These are phyloP conservation scores for Holcopasites calliopsidis DNA, from an alignment of 1,140 invertebrate species.

Conservation along the genomic window DNA sequence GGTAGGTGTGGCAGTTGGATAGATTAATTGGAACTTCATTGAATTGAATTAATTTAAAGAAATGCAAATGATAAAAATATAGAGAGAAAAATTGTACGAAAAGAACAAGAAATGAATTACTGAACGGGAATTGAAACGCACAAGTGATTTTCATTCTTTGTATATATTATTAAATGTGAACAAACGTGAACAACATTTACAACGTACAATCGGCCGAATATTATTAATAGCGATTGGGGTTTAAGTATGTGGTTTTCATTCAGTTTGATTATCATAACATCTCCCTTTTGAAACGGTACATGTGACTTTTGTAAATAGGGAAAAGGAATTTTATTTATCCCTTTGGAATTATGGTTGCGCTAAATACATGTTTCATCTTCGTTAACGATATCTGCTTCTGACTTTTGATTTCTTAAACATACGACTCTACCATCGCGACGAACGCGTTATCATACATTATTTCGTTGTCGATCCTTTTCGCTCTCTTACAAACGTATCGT, in stretches of 20 bases:
- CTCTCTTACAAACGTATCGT: neutral
- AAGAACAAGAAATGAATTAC: too few relatives aligned
- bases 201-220: constrained; percentile 69
- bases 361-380: constrained; percentile 25
- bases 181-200: constrained; percentile 74
- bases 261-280: constrained; percentile 49
- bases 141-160: constrained; percentile 40
- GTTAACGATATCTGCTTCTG: constrained; percentile 34
- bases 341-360: neutral
- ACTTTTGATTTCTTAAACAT: constrained; percentile 15
- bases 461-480: neutral
- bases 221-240: constrained; percentile 59
- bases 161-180: constrained; percentile 65
- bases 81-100: too few relatives aligned
- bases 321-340: constrained; percentile 1
- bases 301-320: neutral
- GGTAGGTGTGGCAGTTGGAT: too few relatives aligned
- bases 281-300: constrained; percentile 6
- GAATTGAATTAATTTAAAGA: too few relatives aligned
- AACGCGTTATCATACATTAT: neutral
- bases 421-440: neutral
- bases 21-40: too few relatives aligned
- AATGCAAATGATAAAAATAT: too few relatives aligned
- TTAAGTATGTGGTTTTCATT: constrained; percentile 65
- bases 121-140: neutral